These are phyloP conservation scores for Oplegnathus fasciatus DNA, from an alignment of 2,113 vertebrate genomes.

Conservation along the genomic window DNA sequence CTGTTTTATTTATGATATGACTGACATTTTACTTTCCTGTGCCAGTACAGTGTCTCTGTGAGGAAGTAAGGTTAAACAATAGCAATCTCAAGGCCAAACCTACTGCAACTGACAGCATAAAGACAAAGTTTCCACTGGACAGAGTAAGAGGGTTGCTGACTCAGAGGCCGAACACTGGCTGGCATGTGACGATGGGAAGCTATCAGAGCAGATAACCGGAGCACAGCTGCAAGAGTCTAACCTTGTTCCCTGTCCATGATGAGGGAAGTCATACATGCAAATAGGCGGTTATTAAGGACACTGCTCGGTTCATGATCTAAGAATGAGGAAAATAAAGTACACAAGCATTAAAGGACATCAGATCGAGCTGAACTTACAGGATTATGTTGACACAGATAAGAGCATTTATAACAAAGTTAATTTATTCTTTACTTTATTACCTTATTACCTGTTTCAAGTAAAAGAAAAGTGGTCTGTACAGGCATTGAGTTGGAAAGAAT, in stretches of 20 bases:
- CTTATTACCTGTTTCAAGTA: neutral
- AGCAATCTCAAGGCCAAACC: slow-evolving; percentile 5
- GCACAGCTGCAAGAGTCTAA: slow-evolving; percentile 22
- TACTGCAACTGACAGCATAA: slow-evolving; percentile 8
- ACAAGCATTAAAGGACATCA: neutral
- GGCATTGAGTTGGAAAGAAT: neutral
- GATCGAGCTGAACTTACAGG: neutral
- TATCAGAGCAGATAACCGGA: slow-evolving; percentile 33
- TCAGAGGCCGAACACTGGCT: slow-evolving; percentile 15
- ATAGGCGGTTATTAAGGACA: slow-evolving; percentile 23
- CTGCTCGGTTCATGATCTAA: slow-evolving; percentile 19
- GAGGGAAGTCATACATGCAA: slow-evolving; percentile 63
- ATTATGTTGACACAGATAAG: slow-evolving; percentile 8
- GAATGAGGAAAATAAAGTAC: slow-evolving; percentile 31
- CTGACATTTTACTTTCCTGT: slow-evolving; percentile 3
- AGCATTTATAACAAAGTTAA: slow-evolving; percentile 16
- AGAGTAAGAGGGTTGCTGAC: neutral
- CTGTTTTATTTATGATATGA: neutral
- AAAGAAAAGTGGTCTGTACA: neutral
- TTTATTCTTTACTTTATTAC: neutral
- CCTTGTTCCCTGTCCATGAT: slow-evolving; percentile 9
- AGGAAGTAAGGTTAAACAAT: slow-evolving; percentile 32
- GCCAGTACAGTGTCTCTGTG: neutral
- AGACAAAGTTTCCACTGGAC: slow-evolving; percentile 33
- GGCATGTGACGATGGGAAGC: slow-evolving; percentile 16